Conservation (phyloP, 2,888 invertebrate species). For the Apocheima hispidaria region DNA sequence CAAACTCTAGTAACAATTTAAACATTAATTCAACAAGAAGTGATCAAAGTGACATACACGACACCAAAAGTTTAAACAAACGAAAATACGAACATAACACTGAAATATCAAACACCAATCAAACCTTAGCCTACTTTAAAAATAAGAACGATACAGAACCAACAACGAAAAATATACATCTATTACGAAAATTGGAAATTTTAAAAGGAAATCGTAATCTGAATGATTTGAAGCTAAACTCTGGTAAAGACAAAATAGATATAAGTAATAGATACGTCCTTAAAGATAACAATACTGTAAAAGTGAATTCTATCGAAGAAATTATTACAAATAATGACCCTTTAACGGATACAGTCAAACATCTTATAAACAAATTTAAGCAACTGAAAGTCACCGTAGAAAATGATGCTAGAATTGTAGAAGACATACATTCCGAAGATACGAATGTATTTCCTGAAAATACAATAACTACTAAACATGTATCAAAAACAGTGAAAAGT, state of each 20-base stretch:
- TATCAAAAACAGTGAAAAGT: not conserved
- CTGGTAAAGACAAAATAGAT: not conserved
- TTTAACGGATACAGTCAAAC: not conserved
- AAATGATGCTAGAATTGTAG: not conserved
- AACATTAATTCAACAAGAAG: not conserved
- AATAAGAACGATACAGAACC: not conserved
- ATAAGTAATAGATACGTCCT: not conserved
- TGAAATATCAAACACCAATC: no score
- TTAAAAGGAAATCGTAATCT: not conserved
- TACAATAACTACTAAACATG: no score
- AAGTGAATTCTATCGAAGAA: not conserved
- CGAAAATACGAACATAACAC: not conserved
- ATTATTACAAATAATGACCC: not conserved
- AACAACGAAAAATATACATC: not conserved
- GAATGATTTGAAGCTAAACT: not conserved
- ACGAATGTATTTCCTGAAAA: not conserved
- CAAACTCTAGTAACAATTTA: no score
- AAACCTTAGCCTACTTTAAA: not conserved
- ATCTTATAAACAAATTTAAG: not conserved
- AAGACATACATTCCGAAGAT: no score
- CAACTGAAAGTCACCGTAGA: not conserved
- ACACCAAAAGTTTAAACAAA: not conserved
- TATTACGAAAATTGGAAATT: conserved; percentile 7
- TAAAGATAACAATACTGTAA: not conserved
- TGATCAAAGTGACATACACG: not conserved